Conservation (phyloP, 2,113 vertebrate species). For the Malurus cyaneus region DNA sequence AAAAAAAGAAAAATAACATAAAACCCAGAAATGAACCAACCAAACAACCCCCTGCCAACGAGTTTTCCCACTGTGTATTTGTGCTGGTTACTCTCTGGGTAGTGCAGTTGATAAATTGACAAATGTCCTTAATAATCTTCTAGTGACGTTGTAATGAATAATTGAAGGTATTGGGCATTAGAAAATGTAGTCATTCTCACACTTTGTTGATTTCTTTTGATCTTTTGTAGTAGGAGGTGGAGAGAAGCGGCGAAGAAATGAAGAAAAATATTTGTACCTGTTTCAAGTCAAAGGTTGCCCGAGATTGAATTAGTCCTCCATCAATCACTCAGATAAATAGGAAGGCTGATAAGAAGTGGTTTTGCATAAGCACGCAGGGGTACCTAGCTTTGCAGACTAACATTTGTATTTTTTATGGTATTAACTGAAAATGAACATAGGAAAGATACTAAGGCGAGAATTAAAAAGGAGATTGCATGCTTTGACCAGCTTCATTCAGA, state of each 20-base stretch:
- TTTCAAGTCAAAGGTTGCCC: neutral
- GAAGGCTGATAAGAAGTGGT: neutral
- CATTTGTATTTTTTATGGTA: neutral
- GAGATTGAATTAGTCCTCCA: neutral
- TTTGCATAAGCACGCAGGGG: neutral
- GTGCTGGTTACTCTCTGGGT: neutral
- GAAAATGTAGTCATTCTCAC: neutral
- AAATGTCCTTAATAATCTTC: neutral
- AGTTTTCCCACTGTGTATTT: neutral
- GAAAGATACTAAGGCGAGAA: neutral
- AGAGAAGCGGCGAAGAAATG: neutral
- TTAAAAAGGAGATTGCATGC: neutral
- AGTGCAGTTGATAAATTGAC: neutral
- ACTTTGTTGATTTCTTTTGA: neutral
- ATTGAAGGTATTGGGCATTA: neutral
- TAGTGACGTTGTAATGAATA: neutral
- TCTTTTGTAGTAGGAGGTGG: neutral
- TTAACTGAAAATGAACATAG: neutral
- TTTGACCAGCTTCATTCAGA: too few relatives aligned
- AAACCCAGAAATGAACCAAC: rapidly evolving
- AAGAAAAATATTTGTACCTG: neutral
- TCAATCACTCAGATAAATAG: neutral
- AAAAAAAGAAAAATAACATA: neutral
- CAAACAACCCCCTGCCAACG: rapidly evolving
- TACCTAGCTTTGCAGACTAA: neutral